These are phyloP conservation scores for Cossypha heuglini DNA, from an alignment of 2,797 vertebrate genomes.

Conservation along the genomic window DNA sequence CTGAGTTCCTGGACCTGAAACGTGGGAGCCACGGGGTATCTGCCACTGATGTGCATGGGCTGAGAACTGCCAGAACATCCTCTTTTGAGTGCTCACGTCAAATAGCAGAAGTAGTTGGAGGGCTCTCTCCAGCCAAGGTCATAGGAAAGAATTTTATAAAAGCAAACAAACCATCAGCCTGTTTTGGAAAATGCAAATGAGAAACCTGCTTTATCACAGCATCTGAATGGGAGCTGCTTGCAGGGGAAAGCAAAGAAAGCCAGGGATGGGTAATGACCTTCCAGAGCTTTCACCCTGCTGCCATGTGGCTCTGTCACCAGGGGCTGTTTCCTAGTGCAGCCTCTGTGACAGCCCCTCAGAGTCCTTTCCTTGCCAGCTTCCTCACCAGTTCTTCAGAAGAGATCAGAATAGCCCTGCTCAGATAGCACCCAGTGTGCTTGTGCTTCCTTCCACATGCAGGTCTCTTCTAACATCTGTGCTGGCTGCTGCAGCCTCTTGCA, in stretches of 20 bases:
- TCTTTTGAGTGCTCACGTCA: neutral
- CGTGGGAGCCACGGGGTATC: neutral
- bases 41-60: neutral
- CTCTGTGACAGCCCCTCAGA: neutral
- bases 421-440: fast-evolving
- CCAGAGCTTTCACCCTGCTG: neutral
- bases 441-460: neutral
- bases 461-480: neutral
- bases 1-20: slow-evolving; percentile 51
- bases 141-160: slow-evolving; percentile 35
- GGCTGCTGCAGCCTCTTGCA: neutral
- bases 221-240: neutral
- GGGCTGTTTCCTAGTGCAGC: fast-evolving
- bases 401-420: neutral
- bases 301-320: fast-evolving
- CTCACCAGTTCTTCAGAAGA: neutral
- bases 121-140: slow-evolving; percentile 31
- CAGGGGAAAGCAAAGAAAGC: neutral
- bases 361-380: neutral
- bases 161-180: neutral
- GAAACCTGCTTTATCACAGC: neutral
- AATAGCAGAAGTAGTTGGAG: neutral
- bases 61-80: slow-evolving; percentile 10
- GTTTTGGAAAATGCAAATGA: slow-evolving; percentile 39
- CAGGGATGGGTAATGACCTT: neutral